A percentile compares a stretch with the other conserved stretches of the same genome.
Evolutionary conservation across 2,797 vertebrate species (phyloP).

Genomic region (Dendrocincla tyrannina): DNA sequence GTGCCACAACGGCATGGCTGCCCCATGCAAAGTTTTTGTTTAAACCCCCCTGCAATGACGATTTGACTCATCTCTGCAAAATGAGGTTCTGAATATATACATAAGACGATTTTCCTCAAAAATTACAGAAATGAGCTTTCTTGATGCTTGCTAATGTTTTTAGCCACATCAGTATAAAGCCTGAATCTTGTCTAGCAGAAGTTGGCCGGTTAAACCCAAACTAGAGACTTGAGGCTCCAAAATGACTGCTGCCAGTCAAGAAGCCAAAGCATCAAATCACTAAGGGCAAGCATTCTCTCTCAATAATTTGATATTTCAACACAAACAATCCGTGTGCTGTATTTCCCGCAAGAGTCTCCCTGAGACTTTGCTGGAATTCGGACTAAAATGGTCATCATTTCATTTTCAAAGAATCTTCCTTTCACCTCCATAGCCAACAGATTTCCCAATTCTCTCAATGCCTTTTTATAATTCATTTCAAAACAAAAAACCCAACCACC

Average conservation of each 20-base stretch:
- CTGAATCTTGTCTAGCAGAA: background rate
- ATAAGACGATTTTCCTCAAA: background rate
- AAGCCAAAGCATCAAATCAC: background rate
- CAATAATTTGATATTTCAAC: background rate
- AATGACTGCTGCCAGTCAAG: background rate
- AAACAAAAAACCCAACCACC: background rate
- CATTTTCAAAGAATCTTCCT: background rate
- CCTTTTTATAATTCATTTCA: background rate
- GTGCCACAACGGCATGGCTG: background rate
- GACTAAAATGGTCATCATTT: background rate
- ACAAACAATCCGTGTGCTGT: background rate
- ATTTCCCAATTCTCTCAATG: background rate
- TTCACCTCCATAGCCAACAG: fast-evolving
- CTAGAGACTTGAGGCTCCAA: background rate
- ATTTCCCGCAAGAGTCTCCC: background rate
- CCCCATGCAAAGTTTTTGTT: background rate
- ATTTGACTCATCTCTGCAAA: background rate
- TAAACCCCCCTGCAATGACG: background rate
- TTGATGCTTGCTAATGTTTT: background rate
- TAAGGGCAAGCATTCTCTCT: background rate
- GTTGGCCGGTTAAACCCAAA: background rate
- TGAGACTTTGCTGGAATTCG: background rate
- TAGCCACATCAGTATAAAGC: background rate
- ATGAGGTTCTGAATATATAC: background rate
- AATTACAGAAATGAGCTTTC: background rate